Evolutionary conservation across 2,113 vertebrate genomes (phyloP).

Genomic region (Takifugu bimaculatus): DNA sequence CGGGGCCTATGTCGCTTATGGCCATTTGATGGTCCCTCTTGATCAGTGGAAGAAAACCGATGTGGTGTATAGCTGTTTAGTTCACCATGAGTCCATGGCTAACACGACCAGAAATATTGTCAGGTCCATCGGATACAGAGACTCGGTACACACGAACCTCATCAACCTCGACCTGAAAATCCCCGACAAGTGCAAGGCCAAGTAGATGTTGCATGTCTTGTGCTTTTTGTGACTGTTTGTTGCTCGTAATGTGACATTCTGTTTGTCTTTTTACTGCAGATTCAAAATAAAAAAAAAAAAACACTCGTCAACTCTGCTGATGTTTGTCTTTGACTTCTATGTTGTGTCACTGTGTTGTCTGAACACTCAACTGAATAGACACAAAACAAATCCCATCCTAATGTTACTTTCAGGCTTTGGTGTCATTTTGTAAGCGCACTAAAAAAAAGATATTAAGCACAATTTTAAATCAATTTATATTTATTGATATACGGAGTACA

Average conservation of each 20-base stretch:
- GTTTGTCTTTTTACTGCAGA: conserved; percentile 58
- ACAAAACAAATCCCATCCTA: background rate
- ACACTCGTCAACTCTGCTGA: conserved; percentile 46
- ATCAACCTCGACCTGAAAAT: conserved; percentile 65
- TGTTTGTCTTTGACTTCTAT: conserved; percentile 42
- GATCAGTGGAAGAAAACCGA: conserved; percentile 34
- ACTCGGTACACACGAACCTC: conserved; percentile 29
- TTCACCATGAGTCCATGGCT: conserved; percentile 64
- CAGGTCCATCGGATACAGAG: conserved; percentile 55
- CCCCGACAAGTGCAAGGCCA: conserved; percentile 49
- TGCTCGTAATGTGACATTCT: conserved; percentile 50
- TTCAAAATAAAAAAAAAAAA: conserved; percentile 65
- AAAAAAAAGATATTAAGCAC: background rate
- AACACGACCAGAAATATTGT: conserved; percentile 38
- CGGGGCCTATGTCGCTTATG: conserved; percentile 56
- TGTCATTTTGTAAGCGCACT: background rate
- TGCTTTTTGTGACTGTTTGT: conserved; percentile 56
- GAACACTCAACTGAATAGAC: background rate
- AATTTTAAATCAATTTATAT: background rate
- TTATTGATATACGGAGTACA: background rate
- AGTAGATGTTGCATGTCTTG: conserved; percentile 56
- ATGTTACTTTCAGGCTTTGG: background rate
- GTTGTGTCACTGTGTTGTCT: background rate
- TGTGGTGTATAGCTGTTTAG: conserved; percentile 59
- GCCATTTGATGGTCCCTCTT: conserved; percentile 50